phyloP scores from a whole-genome alignment of 2,113 vertebrate species.

The Condylura cristata region DNA sequence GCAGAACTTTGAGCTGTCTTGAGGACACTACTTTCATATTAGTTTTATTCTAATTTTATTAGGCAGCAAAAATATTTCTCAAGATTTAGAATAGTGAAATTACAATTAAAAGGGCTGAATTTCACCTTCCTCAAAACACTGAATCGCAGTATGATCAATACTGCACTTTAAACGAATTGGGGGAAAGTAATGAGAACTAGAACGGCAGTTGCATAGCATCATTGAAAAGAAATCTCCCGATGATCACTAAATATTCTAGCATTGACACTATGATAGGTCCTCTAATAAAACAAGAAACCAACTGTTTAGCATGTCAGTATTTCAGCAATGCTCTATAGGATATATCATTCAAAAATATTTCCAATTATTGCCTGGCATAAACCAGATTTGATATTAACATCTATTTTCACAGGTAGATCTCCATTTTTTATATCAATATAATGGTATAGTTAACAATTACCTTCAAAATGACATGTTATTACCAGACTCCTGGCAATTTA shows the following conservation, averaged over 20 bases:
- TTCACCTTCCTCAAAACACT: conserved; percentile 68
- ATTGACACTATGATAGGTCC: conserved; percentile 44
- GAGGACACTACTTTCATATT: conserved; percentile 80
- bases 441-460: conserved; percentile 70
- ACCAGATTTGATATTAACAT: conserved; percentile 68
- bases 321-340: conserved; percentile 47
- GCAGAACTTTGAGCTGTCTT: conserved; percentile 78
- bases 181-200: conserved; percentile 67
- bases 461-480: conserved; percentile 71
- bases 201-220: conserved; percentile 60
- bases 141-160: conserved; percentile 78
- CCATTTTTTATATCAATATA: conserved; percentile 63
- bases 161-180: conserved; percentile 73
- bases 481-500: conserved; percentile 66
- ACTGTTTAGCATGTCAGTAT: conserved; percentile 43
- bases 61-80: conserved; percentile 76
- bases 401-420: conserved; percentile 75
- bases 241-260: conserved; percentile 48
- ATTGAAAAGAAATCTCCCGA: conserved; percentile 54
- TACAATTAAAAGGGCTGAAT: conserved; percentile 79
- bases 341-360: conserved; percentile 64
- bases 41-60: conserved; percentile 84
- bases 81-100: conserved; percentile 83
- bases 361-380: conserved; percentile 48
- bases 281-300: conserved; percentile 63